These are phyloP conservation scores for Silurus meridionalis DNA, from an alignment of 2,113 vertebrate genomes.

Conservation along the genomic window DNA sequence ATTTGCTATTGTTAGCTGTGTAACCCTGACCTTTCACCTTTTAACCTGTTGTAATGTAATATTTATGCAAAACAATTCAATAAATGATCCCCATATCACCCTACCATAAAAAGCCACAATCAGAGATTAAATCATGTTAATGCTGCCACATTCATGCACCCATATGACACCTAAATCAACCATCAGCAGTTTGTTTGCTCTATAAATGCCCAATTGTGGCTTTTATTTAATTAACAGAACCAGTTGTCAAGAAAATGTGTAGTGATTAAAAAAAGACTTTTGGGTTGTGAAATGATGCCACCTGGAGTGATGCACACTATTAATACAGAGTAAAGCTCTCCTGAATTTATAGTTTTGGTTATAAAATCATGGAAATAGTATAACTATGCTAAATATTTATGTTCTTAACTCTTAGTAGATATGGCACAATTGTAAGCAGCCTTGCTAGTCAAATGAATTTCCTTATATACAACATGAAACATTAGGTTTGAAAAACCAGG, in stretches of 20 bases:
- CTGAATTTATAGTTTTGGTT: neutral
- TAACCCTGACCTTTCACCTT: constrained; percentile 56
- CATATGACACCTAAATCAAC: neutral
- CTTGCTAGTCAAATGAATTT: constrained; percentile 31
- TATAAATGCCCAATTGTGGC: neutral
- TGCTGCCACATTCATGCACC: neutral
- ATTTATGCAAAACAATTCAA: neutral
- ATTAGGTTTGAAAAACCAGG: constrained; percentile 49
- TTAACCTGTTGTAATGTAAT: constrained; percentile 37
- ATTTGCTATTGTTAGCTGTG: constrained; percentile 49
- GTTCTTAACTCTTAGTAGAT: neutral
- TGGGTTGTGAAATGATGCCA: constrained; percentile 38
- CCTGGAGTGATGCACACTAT: constrained; percentile 50
- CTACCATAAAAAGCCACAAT: constrained; percentile 29
- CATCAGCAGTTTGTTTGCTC: neutral
- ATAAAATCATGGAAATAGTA: neutral
- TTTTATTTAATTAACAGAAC: neutral
- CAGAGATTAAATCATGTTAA: constrained; percentile 21
- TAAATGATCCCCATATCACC: neutral
- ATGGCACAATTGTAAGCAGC: constrained; percentile 36
- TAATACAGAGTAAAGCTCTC: neutral
- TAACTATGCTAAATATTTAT: neutral
- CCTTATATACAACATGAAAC: constrained; percentile 8
- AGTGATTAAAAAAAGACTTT: constrained; percentile 1
- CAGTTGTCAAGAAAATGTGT: neutral